These are phyloP conservation scores for Moxostoma hubbsi DNA, from an alignment of 2,797 vertebrate species.

Conservation along the genomic window DNA sequence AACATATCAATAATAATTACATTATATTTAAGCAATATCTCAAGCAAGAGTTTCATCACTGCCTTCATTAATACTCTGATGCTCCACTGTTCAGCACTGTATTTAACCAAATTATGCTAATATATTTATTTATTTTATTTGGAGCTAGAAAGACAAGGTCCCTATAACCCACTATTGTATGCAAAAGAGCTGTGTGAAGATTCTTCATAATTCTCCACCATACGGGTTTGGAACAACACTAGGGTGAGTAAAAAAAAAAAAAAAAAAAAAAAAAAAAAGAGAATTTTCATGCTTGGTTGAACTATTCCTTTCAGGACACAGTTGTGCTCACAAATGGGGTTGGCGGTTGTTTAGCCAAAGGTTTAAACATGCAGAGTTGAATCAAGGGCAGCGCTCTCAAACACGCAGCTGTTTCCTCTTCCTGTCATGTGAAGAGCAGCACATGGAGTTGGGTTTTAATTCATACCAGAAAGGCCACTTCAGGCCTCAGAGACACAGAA, in stretches of 20 bases:
- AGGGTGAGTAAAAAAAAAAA: neutral
- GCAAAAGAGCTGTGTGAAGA: too few relatives aligned
- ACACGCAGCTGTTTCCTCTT: slow-evolving; percentile 23
- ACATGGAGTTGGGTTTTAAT: neutral
- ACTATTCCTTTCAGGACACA: neutral
- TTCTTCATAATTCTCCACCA: neutral
- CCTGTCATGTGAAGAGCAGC: slow-evolving; percentile 5
- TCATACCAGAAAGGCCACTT: neutral
- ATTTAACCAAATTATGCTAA: too few relatives aligned
- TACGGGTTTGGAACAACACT: neutral
- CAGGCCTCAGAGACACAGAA: neutral
- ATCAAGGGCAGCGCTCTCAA: neutral
- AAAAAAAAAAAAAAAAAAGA: too few relatives aligned
- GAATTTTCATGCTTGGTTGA: neutral
- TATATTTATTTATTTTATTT: too few relatives aligned
- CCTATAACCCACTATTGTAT: too few relatives aligned
- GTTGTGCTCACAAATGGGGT: neutral
- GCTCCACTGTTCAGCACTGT: too few relatives aligned
- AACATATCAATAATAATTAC: too few relatives aligned
- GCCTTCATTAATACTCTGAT: too few relatives aligned
- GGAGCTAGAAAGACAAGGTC: too few relatives aligned
- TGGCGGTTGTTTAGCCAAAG: neutral
- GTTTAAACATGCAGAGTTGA: neutral
- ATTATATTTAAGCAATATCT: too few relatives aligned
- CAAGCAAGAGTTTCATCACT: too few relatives aligned